Evolutionary conservation across 2,888 invertebrate species (phyloP).

Genomic region (Lutraria lutraria): DNA sequence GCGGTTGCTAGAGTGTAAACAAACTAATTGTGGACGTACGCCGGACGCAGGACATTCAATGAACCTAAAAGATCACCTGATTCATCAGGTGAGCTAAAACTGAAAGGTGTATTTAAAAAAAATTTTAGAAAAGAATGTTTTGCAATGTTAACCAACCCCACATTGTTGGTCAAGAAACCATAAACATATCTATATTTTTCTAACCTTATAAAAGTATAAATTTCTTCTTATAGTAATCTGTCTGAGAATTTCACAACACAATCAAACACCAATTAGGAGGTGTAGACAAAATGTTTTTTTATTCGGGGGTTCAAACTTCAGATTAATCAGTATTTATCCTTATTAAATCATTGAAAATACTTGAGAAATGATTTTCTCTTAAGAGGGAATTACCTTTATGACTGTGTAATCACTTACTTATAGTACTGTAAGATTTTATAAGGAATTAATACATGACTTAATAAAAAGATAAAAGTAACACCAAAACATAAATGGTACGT

Average conservation of each 20-base stretch:
- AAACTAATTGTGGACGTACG: too few species aligned
- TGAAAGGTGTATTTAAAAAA: too few species aligned
- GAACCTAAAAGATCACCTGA: too few species aligned
- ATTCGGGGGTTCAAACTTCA: background rate
- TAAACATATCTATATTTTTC: too few species aligned
- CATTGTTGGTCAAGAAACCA: too few species aligned
- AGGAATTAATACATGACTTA: background rate
- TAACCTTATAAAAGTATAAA: background rate
- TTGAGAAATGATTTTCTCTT: background rate
- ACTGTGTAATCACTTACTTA: background rate
- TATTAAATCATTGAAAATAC: conserved; percentile 5
- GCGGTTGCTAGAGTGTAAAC: too few species aligned
- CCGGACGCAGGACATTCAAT: too few species aligned
- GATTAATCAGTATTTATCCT: conserved; percentile 6
- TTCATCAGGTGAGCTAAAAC: too few species aligned
- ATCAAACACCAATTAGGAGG: conserved; percentile 12
- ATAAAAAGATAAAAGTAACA: conserved; percentile 8
- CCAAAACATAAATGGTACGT: background rate
- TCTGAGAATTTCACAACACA: conserved; percentile 5
- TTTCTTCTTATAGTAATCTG: background rate
- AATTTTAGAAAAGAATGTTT: too few species aligned
- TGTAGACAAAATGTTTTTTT: background rate
- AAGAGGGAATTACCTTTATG: conserved; percentile 6
- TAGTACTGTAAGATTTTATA: background rate
- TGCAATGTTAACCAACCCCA: too few species aligned